Evolutionary conservation across 2,113 vertebrate genomes (phyloP), one percentile per base, ranked within the genome.

Genomic region (Artemisiospiza belli): DNA sequence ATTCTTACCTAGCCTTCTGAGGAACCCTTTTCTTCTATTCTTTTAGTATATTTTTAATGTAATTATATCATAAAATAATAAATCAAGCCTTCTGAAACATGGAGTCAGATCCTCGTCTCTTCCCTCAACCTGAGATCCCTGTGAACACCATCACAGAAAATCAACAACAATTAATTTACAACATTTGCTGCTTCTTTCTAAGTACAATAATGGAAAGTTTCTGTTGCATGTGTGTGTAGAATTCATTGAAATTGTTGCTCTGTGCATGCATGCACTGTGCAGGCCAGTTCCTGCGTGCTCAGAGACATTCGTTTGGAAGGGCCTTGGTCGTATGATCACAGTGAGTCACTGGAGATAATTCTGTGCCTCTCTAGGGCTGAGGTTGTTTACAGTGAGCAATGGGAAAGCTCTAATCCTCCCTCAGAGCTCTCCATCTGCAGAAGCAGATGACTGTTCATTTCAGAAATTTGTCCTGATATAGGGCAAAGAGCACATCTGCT

Each of bases 381-480:
- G 16, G 8, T 81, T 96, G 84, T 97, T 97, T 97, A 92, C 90
- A n/a, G 2, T 67, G 94, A 92, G 58, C 58, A 75, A 12, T 44
- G 47, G 54, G n/a, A 94, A 83, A 46, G 63, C 2, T 3, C 83
- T 97, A 95, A 97, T 95, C 78, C 88, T 96, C 72, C 94, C 87
- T 86, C 69, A 92, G 76, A 89, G 78, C 51, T 90, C 76, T 74
- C 61, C 68, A 93, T 77, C 92, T 96, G 85, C 69, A 73, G 75
- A 90, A 77, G 23, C 89, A 90, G 91, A 80, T 94, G 90, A 95
- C 72, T 88, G 52, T 49, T 87, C 79, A 95, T 95, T 95, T 97
- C 73, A 66, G 86, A 92, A 91, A 95, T 96, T 77, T 92, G 90
- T 96, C 89, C 86, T 81, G 49, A 89, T 88, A 51, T 3, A 91